These are phyloP conservation scores for Kradibia gibbosae DNA, from an alignment of 1,140 invertebrate genomes.

Conservation along the genomic window DNA sequence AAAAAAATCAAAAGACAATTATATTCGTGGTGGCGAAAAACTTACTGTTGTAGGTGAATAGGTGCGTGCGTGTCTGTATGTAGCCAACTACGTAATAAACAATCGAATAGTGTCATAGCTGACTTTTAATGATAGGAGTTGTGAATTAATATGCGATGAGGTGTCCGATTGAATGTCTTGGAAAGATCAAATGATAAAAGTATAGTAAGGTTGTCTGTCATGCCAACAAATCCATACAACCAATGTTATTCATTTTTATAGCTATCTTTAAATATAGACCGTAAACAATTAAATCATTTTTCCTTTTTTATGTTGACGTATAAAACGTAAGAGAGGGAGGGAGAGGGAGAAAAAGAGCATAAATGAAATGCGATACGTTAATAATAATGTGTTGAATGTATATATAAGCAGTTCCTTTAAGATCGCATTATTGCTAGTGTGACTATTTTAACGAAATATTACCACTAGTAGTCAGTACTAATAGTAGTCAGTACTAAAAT, in stretches of 20 bases:
- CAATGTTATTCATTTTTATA: not conserved
- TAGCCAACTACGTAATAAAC: not conserved
- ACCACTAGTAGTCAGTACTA: no score
- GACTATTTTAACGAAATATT: no score
- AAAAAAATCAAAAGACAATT: not conserved
- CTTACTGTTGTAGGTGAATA: no score
- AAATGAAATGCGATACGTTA: no score
- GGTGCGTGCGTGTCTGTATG: no score
- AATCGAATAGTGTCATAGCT: not conserved
- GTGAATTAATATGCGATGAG: conserved; percentile 2
- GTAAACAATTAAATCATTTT: not conserved
- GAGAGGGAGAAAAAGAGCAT: no score
- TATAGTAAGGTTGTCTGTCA: not conserved
- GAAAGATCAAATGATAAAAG: not conserved
- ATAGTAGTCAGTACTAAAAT: no score
- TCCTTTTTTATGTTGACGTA: not conserved
- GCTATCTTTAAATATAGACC: not conserved
- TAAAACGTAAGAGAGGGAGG: no score
- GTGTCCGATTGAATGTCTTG: not conserved
- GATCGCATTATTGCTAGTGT: no score
- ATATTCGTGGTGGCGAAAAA: no score
- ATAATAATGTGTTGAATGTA: no score
- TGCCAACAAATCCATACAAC: not conserved
- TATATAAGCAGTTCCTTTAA: no score
- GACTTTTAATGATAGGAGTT: not conserved